Base-by-base conservation (phyloP, 2,113 vertebrate species). In the Triplophysa tibetana region DNA sequence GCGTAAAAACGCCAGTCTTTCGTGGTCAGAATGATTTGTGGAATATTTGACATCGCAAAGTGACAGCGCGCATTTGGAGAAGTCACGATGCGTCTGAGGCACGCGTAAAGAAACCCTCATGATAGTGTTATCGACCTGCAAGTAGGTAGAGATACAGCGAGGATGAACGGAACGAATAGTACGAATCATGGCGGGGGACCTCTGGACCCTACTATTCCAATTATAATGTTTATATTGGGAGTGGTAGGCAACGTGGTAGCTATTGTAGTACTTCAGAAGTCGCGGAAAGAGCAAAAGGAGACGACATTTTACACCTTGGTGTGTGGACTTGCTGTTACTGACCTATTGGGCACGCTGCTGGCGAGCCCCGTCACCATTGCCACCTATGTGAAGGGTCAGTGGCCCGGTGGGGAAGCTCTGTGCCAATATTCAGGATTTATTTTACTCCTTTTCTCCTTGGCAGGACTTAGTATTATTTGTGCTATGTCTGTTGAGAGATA, bases 341-440 rank as follows among this genome's bases (percentile, higher is more conserved):
- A 99, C 89, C 94, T 99, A 8, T 85, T 98, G 89, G 97, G 97
- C 75, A 98, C 97, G n/a, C 88, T 96, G 84, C 90, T 99, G 86
- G 95, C 93, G 70, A 99, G 97, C 84, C 97, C 97, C 0, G 95
- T 99, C 84, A 98, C 97, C 80, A 95, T 99, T 50, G 94, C 94
- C 85, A 98, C 96, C 13, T 98, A 98, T 84, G 21, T 96, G 88
- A 93, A 94, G 82, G 95, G 95, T 45, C 41, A 64, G 0, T 98
- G 96, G 97, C 96, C 95, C 0, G 97, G 96, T 0, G 95, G 92
- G 2, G 11, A 82, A 0, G 87, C 92, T 0, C 90, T 98, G 83
- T 99, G 97, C 85, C 95, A 99, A 80, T 99, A 98, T 90, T 95
- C 94, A 83, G 96, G 95, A 80, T 99, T 99, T 92, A 95, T 98